Conservation (phyloP, 2,888 invertebrate species). For the Seladonia tumulorum region DNA sequence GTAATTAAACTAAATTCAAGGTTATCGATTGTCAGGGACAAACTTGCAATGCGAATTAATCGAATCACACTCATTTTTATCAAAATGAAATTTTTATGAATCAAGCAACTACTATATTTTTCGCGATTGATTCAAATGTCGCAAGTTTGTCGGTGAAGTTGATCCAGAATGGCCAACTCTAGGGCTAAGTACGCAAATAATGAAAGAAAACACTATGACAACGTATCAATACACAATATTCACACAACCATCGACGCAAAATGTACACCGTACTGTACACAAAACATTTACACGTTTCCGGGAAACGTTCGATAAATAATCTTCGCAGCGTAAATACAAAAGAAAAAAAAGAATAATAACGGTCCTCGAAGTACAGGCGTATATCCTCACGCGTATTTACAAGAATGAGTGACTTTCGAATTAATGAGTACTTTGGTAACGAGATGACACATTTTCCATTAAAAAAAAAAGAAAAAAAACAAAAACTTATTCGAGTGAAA, state of each 20-base stretch:
- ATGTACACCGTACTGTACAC: constrained; percentile 46
- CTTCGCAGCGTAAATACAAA: constrained; percentile 18
- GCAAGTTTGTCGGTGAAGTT: neutral
- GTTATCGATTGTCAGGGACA: neutral
- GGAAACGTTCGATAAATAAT: constrained; percentile 49
- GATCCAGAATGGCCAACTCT: neutral
- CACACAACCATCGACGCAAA: constrained; percentile 15
- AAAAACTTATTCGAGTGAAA: neutral
- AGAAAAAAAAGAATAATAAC: neutral
- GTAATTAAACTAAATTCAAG: neutral
- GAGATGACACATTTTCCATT: constrained; percentile 63
- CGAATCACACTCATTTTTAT: neutral
- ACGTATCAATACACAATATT: constrained; percentile 10
- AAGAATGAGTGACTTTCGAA: constrained; percentile 51
- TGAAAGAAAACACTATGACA: neutral
- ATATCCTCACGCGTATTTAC: constrained; percentile 62
- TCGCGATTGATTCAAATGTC: too few relatives aligned
- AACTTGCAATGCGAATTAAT: neutral
- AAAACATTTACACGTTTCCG: constrained; percentile 39
- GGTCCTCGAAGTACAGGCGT: constrained; percentile 38
- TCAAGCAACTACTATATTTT: too few relatives aligned
- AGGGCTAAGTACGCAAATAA: neutral
- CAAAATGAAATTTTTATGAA: too few relatives aligned
- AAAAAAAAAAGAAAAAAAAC: neutral
- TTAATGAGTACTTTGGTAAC: constrained; percentile 68